Evolutionary conservation across 2,888 invertebrate genomes (phyloP), one percentile per base, ranked within the genome.

Genomic region (Chesias legatella): DNA sequence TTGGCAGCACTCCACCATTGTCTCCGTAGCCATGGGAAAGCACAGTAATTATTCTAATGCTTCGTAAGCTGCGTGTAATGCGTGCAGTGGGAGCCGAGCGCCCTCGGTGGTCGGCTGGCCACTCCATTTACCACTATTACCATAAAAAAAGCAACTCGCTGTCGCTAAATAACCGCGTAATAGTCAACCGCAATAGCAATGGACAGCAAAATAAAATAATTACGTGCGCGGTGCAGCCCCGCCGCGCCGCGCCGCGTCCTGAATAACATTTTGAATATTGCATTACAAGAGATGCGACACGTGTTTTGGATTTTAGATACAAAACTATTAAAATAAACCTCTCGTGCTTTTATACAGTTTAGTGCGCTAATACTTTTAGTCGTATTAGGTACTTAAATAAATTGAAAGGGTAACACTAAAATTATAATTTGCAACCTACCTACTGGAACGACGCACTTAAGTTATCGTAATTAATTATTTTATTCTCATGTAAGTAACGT

Each of bases 161-260:
- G 72, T 74, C 66, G 60, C 68, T 72, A 73, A 74, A 75, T 74
- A 78, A 67, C 67, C 60, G 48, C 61, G 63, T 70, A 72, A 77
- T 72, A 72, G 60, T 65, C 63, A 58, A 67, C 72, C 62, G 69
- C 70, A 68, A 72, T 67, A 64, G 65, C 64, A 70, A 67, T 62
- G 65, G 52, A 56, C 57, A 63, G 56, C 67, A 73, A 74, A 76
- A 75, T 73, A 77, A 77, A 74, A 65, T 62, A 47, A 66, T 55
- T 43, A 61, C 60, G 59, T 53, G 41, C 52, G 56, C 53, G 50
- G 13, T 25, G 24, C 60, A 56, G 54, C 58, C 51, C 39, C 43
- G 57, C 54, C 51, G 61, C 58, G 54, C 58, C 51, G 38, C 43
- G 57, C 54, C 51, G 61, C 58, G 32, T 56, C 49, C 56, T 63